Evolutionary conservation across 2,113 vertebrate genomes (phyloP).

Genomic region (Zosterops borbonicus): DNA sequence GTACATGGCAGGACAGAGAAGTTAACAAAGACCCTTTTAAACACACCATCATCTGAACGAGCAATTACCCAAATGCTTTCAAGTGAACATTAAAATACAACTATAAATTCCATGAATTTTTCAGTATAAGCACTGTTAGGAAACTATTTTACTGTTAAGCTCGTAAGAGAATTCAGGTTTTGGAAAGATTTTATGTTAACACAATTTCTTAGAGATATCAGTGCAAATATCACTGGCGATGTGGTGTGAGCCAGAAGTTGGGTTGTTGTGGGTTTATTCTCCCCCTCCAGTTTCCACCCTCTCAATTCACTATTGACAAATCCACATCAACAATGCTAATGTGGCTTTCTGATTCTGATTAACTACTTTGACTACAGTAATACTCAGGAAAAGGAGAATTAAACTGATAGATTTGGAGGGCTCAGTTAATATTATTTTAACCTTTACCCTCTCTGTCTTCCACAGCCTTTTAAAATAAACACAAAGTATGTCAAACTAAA

Average conservation of each 20-base stretch:
- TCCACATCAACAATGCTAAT: neutral
- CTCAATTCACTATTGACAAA: neutral
- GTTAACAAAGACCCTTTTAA: neutral
- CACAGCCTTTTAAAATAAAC: constrained; percentile 59
- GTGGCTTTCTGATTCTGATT: constrained; percentile 26
- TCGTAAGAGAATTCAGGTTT: neutral
- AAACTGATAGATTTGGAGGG: constrained; percentile 47
- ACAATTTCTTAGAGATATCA: neutral
- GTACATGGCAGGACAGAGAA: fast-evolving
- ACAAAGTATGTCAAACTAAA: constrained; percentile 44
- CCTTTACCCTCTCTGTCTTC: constrained; percentile 46
- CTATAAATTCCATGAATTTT: neutral
- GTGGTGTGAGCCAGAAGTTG: neutral
- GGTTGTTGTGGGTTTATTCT: neutral
- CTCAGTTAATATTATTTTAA: constrained; percentile 65
- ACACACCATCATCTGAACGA: neutral
- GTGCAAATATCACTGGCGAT: neutral
- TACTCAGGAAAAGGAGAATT: constrained; percentile 4
- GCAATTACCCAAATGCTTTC: neutral
- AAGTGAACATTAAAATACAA: neutral
- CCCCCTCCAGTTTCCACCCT: neutral
- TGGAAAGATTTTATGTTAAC: neutral
- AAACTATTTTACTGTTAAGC: neutral
- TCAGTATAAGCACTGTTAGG: neutral
- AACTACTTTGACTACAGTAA: constrained; percentile 21